Evolutionary conservation across 2,797 vertebrate species (phyloP), one percentile per base, ranked within the genome.

Genomic region (Rachycentron canadum): DNA sequence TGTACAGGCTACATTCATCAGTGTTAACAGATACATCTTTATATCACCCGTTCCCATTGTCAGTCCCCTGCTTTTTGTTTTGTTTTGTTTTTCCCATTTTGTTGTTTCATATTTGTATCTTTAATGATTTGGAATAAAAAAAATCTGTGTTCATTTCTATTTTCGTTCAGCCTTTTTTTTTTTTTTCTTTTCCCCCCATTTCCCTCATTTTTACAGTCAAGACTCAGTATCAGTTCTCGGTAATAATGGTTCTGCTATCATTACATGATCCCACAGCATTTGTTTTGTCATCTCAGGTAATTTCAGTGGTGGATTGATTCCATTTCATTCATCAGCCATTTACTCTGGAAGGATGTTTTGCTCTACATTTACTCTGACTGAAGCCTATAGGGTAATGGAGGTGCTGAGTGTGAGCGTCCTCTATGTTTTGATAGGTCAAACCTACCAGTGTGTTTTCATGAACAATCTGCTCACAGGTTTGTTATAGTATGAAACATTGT

Each of bases 111-210:
- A 64, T 94, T 92, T 94, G 90, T 93, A 87, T 90, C 79, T 90
- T 89, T 84, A 71, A 85, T 82, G 34, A 86, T 87, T 94, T 94
- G 84, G 81, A 94, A 93, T 95, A 91, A 90, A 88, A 88, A 73
- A 67, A 67, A 87, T 59, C 70, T 62, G 36, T 76, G 61, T 79
- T 78, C 49, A 85, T 93, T 94, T 92, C 56, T 59, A 55, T 49
- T 62, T 43, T 57, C 45, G n/a, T 68, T 57, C 13, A 23, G 38
- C 25, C 17, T 45, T 19, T 45, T 16, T 40, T 4, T 5, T 40
- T 40, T 14, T 30, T 14, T 19, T 49, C 34, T 43, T 2, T 38
- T 28, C 0, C 11, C 41, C 36, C 12, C 12, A 19, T 72, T 61
- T 12, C 2, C 8, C 1, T 41, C 4, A 9, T 40, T 71, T 71